Conservation (phyloP, 2,888 invertebrate genomes). For the Ectobius pallidus region DNA sequence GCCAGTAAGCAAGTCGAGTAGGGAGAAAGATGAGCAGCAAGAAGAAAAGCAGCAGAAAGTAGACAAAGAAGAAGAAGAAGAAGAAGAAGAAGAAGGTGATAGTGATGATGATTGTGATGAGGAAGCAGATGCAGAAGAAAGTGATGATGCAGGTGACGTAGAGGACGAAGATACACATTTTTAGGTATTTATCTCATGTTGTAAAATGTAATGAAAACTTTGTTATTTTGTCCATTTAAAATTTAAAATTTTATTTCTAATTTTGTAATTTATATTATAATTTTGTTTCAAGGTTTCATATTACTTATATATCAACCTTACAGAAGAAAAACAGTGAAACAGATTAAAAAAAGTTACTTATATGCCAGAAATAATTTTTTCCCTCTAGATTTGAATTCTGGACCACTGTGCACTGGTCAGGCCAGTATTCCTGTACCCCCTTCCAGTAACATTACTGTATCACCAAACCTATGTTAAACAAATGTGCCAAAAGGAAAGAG, state of each 20-base stretch:
- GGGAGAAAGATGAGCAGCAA: too few relatives aligned
- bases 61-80: neutral
- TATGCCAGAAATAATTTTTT: neutral
- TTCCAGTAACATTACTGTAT: too few relatives aligned
- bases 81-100: neutral
- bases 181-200: neutral
- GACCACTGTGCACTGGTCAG: too few relatives aligned
- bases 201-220: neutral
- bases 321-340: neutral
- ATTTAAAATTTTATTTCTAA: neutral
- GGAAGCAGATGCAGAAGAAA: neutral
- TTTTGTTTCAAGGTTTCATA: neutral
- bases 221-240: neutral
- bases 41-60: neutral
- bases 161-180: neutral
- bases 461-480: too few relatives aligned
- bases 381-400: slow-evolving; percentile 5
- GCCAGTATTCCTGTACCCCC: too few relatives aligned
- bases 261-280: neutral
- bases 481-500: too few relatives aligned
- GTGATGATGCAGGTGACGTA: neutral
- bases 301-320: neutral
- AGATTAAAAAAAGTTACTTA: neutral
- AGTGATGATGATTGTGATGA: neutral
- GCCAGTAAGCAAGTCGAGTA: too few relatives aligned